These are phyloP conservation scores for Drosophila ohnishii DNA, from an alignment of 1,140 invertebrate genomes.

Conservation along the genomic window DNA sequence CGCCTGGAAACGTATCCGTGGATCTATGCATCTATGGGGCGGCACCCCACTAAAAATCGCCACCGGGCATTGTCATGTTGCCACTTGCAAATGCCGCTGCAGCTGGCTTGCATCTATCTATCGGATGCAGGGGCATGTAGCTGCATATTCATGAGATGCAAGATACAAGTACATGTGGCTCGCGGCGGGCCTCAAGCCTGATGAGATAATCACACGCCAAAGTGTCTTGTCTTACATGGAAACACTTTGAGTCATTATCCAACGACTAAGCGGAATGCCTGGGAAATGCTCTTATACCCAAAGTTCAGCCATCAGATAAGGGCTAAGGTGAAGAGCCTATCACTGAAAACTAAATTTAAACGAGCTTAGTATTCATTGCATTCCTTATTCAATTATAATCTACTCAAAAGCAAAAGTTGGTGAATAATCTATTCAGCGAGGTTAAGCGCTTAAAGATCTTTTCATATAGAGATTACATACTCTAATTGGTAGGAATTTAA, in stretches of 20 bases:
- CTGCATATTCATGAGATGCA: constrained; percentile 18
- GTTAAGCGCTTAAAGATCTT: too few species aligned
- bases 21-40: constrained; percentile 23
- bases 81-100: constrained; percentile 70
- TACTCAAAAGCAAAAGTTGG: neutral
- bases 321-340: constrained; percentile 8
- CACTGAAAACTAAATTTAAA: neutral
- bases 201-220: constrained; percentile 73
- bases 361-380: neutral
- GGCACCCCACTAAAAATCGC: constrained; percentile 47
- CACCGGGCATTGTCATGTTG: constrained; percentile 72
- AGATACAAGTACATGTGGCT: constrained; percentile 33
- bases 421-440: neutral
- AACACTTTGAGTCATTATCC: constrained; percentile 42
- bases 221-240: constrained; percentile 64
- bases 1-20: constrained; percentile 5
- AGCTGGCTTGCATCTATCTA: constrained; percentile 46
- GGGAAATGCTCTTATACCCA: constrained; percentile 13
- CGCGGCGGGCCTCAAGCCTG: constrained; percentile 44
- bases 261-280: constrained; percentile 22
- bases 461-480: neutral
- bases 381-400: too few species aligned
- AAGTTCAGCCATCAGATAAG: constrained; percentile 15
- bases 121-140: constrained; percentile 38
- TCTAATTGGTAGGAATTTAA: too few species aligned